Evolutionary conservation across 2,888 invertebrate genomes (phyloP).

Genomic region (Dorcus parallelipipedus): DNA sequence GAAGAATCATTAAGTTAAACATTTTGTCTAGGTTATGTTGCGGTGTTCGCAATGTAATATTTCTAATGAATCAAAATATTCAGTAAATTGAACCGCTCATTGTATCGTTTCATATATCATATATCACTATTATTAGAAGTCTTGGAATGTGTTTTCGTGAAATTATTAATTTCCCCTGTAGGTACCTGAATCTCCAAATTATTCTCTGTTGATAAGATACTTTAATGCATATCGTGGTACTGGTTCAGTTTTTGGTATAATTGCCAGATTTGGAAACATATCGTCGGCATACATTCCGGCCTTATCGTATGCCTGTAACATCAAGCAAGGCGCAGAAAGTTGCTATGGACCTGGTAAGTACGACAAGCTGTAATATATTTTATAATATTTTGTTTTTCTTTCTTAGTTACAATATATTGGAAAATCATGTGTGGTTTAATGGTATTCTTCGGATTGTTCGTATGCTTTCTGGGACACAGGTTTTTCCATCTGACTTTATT

Average conservation of each 20-base stretch:
- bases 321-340: slow-evolving; percentile 46
- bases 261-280: slow-evolving; percentile 49
- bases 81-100: too few species aligned
- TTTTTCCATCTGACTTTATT: slow-evolving; percentile 58
- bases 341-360: slow-evolving; percentile 57
- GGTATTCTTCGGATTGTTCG: slow-evolving; percentile 60
- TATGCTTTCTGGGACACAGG: slow-evolving; percentile 62
- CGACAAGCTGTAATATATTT: slow-evolving; percentile 9
- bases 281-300: slow-evolving; percentile 67
- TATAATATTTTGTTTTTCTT: slow-evolving; percentile 1
- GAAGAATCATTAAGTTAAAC: too few species aligned
- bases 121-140: too few species aligned
- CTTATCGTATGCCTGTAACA: slow-evolving; percentile 64
- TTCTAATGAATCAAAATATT: too few species aligned
- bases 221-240: slow-evolving; percentile 61
- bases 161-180: background rate
- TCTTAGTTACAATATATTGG: slow-evolving; percentile 51
- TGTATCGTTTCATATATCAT: too few species aligned
- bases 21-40: too few species aligned
- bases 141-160: too few species aligned
- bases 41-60: too few species aligned
- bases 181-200: slow-evolving; percentile 4
- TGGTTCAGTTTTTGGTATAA: slow-evolving; percentile 58
- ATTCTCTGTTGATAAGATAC: slow-evolving; percentile 46
- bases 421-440: slow-evolving; percentile 53